Evolutionary conservation across 2,797 vertebrate genomes (phyloP).

Genomic region (Basileuterus tristriatus): DNA sequence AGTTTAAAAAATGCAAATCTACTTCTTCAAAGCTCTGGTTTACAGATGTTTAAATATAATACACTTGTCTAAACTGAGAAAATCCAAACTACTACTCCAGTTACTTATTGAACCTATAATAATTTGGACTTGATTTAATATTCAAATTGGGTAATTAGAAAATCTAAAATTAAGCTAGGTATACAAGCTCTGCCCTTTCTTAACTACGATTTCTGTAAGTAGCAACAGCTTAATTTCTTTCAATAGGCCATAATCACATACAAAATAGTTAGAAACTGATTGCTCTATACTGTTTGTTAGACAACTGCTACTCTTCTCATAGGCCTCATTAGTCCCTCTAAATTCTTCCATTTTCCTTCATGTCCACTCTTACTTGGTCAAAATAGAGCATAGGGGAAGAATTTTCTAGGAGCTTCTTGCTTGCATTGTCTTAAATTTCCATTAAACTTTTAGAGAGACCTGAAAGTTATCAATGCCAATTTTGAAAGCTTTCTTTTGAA

Average conservation of each 20-base stretch:
- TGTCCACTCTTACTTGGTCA: neutral
- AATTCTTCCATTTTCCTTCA: neutral
- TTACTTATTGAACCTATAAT: neutral
- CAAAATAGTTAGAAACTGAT: neutral
- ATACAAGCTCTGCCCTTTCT: neutral
- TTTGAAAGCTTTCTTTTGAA: neutral
- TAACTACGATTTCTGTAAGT: neutral
- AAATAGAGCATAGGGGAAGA: fast-evolving
- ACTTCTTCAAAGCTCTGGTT: neutral
- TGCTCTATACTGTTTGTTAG: neutral
- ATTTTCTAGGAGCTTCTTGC: neutral
- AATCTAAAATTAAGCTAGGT: neutral
- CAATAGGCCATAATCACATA: neutral
- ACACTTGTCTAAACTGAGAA: neutral
- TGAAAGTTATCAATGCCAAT: neutral
- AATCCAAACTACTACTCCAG: neutral
- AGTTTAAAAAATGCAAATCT: neutral
- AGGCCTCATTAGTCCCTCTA: neutral
- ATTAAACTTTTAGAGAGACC: neutral
- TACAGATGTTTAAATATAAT: neutral
- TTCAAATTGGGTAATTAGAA: neutral
- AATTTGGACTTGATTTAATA: neutral
- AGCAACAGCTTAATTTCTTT: neutral
- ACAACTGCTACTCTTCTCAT: neutral
- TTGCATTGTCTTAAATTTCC: neutral